Conservation (phyloP, 2,888 invertebrate species). For the Crossocerus cetratus region DNA sequence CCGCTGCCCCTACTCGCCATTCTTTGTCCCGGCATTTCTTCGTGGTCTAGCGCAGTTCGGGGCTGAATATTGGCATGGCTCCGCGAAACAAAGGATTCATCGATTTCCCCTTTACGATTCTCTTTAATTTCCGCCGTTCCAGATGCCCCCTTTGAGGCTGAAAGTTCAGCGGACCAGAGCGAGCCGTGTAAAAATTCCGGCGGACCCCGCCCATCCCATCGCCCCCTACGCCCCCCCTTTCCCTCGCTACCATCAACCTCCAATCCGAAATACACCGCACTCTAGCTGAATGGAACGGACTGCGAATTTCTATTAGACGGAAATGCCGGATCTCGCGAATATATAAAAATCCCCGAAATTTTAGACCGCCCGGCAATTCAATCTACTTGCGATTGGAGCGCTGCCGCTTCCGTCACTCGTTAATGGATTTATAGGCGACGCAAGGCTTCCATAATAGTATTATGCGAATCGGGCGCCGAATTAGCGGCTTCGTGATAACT, state of each 20-base stretch:
- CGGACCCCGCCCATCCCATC: not conserved
- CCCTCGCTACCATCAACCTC: no score
- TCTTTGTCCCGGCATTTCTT: constrained; percentile 10
- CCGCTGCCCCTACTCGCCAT: not conserved
- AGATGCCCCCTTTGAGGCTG: constrained; percentile 6
- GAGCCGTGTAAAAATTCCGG: constrained; percentile 19
- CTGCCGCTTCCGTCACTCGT: no score
- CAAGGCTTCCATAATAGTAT: constrained; percentile 19
- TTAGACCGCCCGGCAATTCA: no score
- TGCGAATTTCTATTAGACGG: no score
- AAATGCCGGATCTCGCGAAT: no score
- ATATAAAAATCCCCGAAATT: no score
- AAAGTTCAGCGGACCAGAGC: not conserved
- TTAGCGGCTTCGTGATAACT: constrained; percentile 8
- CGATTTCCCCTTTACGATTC: constrained; percentile 58
- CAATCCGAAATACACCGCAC: no score
- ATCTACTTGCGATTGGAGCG: no score
- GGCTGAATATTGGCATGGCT: constrained; percentile 39
- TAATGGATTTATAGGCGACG: not conserved
- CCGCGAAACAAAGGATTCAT: constrained; percentile 58
- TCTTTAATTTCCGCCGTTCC: constrained; percentile 62
- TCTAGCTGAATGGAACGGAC: no score
- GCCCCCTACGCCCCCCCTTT: no score
- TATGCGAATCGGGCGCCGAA: not conserved
- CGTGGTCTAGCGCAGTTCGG: constrained; percentile 18